These are phyloP conservation scores for Garrulus glandarius DNA, from an alignment of 2,797 vertebrate species.

Conservation along the genomic window DNA sequence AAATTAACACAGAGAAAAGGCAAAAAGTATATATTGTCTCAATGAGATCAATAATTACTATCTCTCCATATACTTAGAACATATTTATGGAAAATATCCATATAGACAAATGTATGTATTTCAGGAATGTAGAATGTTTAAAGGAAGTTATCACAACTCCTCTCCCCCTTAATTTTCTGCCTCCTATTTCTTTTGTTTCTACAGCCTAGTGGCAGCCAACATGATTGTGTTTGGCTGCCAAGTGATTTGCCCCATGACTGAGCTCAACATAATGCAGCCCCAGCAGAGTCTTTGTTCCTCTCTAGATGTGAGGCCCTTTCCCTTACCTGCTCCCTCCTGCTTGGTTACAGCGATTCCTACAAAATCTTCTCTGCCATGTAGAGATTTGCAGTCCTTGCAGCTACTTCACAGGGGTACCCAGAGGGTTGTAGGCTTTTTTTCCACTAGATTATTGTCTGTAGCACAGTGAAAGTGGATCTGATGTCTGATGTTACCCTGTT, in stretches of 20 bases:
- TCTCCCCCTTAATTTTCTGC: neutral
- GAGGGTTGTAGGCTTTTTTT: neutral
- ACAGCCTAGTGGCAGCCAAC: neutral
- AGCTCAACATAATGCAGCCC: neutral
- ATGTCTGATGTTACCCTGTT: neutral
- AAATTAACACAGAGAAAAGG: neutral
- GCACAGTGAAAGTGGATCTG: neutral
- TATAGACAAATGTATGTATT: neutral
- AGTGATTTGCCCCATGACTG: neutral
- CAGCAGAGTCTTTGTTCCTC: neutral
- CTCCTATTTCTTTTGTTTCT: neutral
- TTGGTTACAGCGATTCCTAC: rapidly evolving
- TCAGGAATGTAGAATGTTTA: neutral
- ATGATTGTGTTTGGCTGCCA: neutral
- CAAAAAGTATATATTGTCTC: neutral
- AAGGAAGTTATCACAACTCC: neutral
- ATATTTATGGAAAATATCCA: neutral
- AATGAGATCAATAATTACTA: neutral
- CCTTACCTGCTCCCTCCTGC: neutral
- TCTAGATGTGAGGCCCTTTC: rapidly evolving
- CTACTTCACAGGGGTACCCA: rapidly evolving
- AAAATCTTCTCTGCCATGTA: neutral
- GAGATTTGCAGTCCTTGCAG: neutral
- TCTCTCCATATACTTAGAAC: neutral
- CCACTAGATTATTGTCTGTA: neutral